Evolutionary conservation across 2,797 vertebrate species (phyloP).

Genomic region (Leuciscus waleckii): DNA sequence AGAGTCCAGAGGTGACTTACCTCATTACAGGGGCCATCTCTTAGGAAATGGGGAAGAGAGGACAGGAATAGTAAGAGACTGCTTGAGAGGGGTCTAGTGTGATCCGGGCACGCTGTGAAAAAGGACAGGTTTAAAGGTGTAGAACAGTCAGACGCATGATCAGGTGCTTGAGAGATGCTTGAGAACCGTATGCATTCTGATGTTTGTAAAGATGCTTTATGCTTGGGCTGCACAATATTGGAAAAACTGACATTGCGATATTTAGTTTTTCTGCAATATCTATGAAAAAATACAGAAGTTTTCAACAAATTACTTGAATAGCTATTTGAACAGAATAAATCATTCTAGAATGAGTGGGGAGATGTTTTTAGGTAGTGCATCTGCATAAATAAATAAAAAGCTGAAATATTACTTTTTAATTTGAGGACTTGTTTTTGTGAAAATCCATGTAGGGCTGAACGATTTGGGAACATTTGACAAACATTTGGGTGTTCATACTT

Average conservation of each 20-base stretch:
- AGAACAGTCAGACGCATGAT: conserved; percentile 5
- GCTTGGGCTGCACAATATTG: neutral
- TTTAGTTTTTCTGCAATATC: no score
- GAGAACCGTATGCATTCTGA: neutral
- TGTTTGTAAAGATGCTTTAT: neutral
- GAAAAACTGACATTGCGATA: neutral
- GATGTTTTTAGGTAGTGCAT: neutral
- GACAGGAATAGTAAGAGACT: neutral
- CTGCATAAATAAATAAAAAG: neutral
- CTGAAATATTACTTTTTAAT: no score
- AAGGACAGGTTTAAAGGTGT: neutral
- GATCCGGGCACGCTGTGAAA: neutral
- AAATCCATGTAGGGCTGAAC: neutral
- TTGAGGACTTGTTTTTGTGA: no score
- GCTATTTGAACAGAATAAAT: neutral
- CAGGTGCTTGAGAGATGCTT: neutral
- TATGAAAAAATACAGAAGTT: neutral
- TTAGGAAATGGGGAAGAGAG: neutral
- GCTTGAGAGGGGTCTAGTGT: neutral
- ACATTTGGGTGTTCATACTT: neutral
- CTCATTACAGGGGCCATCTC: conserved; percentile 59
- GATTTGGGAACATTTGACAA: no score
- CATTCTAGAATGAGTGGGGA: neutral
- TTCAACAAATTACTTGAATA: neutral
- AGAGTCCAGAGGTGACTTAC: conserved; percentile 68